Conservation (phyloP, 2,888 invertebrate species). For the Cremastinae sp. region DNA sequence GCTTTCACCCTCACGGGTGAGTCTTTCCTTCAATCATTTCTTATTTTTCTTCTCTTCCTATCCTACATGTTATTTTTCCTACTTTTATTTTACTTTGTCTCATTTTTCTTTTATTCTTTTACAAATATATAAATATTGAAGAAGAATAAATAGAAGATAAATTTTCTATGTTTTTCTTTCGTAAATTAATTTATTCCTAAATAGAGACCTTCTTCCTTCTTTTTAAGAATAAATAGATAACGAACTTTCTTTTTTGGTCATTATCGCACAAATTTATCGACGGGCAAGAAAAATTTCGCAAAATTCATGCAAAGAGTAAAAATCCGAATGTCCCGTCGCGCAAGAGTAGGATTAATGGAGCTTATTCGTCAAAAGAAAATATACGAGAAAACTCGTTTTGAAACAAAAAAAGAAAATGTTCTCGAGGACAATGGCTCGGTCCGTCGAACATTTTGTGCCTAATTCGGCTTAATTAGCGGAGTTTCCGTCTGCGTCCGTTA, state of each 20-base stretch:
- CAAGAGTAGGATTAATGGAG: neutral
- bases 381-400: conserved; percentile 31
- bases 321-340: too few species aligned
- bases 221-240: too few species aligned
- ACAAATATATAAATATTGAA: too few species aligned
- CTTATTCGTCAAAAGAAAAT: conserved; percentile 14
- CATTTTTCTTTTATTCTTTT: neutral
- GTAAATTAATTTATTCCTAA: too few species aligned
- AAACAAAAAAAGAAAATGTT: neutral
- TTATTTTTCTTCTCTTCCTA: neutral
- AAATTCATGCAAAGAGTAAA: too few species aligned
- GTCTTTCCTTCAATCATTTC: conserved; percentile 58
- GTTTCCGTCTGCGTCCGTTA: conserved; percentile 51
- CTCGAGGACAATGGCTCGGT: neutral
- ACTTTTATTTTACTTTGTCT: neutral
- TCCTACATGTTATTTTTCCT: neutral
- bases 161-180: too few species aligned
- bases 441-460: conserved; percentile 51
- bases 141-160: too few species aligned
- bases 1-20: conserved; percentile 87
- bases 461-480: conserved; percentile 64
- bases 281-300: too few species aligned
- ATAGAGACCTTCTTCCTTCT: too few species aligned
- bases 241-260: too few species aligned
- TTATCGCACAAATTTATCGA: too few species aligned